A percentile compares a stretch with the other conserved stretches of the same genome.
phyloP scores from a whole-genome alignment of 2,797 vertebrate species.

The Protosalanx chinensis region DNA sequence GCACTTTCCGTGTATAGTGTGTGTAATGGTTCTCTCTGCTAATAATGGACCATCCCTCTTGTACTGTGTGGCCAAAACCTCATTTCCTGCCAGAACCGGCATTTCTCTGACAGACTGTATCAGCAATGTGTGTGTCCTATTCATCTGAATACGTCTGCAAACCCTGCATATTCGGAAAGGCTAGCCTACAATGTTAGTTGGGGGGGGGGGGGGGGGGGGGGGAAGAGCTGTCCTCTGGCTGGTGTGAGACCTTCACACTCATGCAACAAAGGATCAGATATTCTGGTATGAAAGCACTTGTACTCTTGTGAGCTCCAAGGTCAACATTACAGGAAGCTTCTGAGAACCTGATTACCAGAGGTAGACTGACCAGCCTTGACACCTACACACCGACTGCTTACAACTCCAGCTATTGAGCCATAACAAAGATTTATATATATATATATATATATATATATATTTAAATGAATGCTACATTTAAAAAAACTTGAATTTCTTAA shows the following conservation, averaged over 20 bases:
- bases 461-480: too few relatives aligned
- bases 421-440: neutral
- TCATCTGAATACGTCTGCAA: neutral
- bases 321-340: too few relatives aligned
- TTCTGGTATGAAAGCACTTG: too few relatives aligned
- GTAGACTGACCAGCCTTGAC: too few relatives aligned
- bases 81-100: neutral
- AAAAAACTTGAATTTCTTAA: too few relatives aligned
- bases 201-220: too few relatives aligned
- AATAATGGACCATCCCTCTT: slow-evolving; percentile 10
- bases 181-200: neutral
- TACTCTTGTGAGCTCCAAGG: too few relatives aligned
- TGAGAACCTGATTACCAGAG: too few relatives aligned
- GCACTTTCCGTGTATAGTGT: slow-evolving; percentile 39
- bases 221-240: too few relatives aligned
- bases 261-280: too few relatives aligned
- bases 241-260: too few relatives aligned
- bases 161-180: neutral
- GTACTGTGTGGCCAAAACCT: neutral
- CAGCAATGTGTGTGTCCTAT: too few relatives aligned
- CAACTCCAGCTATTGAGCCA: neutral
- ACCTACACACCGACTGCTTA: neutral
- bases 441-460: neutral
- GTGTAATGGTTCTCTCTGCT: slow-evolving; percentile 37
- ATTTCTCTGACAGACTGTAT: neutral